A percentile compares a stretch with the other conserved stretches of the same genome.
Evolutionary conservation across 1,140 invertebrate species (phyloP).

Genomic region (Pogonomyrmex californicus): DNA sequence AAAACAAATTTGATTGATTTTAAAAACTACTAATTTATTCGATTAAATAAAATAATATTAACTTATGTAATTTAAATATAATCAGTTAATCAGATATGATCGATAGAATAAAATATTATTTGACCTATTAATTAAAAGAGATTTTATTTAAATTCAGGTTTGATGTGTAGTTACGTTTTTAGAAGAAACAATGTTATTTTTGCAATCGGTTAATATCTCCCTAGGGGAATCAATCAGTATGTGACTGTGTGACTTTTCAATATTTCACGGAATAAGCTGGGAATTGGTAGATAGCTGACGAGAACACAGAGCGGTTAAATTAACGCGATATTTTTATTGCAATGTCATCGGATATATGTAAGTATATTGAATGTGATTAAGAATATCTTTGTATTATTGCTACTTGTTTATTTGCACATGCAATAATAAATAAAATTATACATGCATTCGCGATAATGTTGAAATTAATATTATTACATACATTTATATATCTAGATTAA

Average conservation of each 20-base stretch:
- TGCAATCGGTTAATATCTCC: not conserved
- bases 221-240: not conserved
- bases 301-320: not conserved
- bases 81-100: not conserved
- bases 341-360: not conserved
- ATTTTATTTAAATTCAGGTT: not conserved
- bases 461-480: not conserved
- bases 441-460: not conserved
- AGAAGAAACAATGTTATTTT: conserved; percentile 23
- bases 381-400: conserved; percentile 3
- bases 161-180: conserved; percentile 10
- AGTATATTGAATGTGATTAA: not conserved
- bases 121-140: not conserved
- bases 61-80: not conserved
- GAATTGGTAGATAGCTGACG: not conserved
- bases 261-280: conserved; percentile 9
- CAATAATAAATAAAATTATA: not conserved
- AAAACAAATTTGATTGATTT: not conserved
- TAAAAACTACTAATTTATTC: conserved; percentile 17
- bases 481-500: not conserved
- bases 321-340: not conserved
- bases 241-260: conserved; percentile 3
- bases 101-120: conserved; percentile 8
- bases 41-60: not conserved
- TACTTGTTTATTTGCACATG: not conserved